Percentiles rank a stretch among this genome's conserved stretches.
phyloP scores from a whole-genome alignment of 1,140 invertebrate genomes.

The Pogonomyrmex barbatus region DNA sequence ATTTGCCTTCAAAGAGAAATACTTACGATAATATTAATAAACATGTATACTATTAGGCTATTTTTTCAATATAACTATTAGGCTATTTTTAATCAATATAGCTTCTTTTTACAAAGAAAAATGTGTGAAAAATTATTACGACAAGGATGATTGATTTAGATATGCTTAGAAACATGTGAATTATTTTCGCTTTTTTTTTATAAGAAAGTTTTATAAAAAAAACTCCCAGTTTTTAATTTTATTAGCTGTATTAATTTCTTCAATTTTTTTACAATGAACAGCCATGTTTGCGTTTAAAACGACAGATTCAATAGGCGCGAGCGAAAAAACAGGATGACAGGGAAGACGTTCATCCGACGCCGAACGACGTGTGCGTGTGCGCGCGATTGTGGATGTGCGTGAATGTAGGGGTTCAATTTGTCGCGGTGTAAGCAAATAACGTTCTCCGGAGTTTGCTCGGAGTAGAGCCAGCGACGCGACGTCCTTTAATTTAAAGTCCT shows the following conservation, averaged over 20 bases:
- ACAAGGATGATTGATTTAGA: background rate
- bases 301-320: background rate
- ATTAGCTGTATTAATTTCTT: background rate
- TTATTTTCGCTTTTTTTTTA: background rate
- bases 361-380: background rate
- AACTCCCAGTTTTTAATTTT: no score
- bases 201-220: background rate
- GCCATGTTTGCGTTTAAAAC: constrained; percentile 1
- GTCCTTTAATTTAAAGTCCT: constrained; percentile 85
- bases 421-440: constrained; percentile 84
- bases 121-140: background rate
- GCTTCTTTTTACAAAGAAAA: background rate
- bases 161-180: no score
- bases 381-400: constrained; percentile 23
- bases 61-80: background rate
- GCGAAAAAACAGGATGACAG: background rate
- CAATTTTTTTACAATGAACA: constrained; percentile 10
- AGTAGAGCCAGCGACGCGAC: constrained; percentile 79
- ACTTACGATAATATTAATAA: background rate
- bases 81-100: no score
- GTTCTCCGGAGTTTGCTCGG: constrained; percentile 84
- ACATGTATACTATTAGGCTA: background rate
- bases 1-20: background rate
- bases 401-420: constrained; percentile 81
- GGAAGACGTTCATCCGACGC: constrained; percentile 28